phyloP scores from a whole-genome alignment of 2,113 vertebrate genomes.

The Poeciliopsis occidentalis region DNA sequence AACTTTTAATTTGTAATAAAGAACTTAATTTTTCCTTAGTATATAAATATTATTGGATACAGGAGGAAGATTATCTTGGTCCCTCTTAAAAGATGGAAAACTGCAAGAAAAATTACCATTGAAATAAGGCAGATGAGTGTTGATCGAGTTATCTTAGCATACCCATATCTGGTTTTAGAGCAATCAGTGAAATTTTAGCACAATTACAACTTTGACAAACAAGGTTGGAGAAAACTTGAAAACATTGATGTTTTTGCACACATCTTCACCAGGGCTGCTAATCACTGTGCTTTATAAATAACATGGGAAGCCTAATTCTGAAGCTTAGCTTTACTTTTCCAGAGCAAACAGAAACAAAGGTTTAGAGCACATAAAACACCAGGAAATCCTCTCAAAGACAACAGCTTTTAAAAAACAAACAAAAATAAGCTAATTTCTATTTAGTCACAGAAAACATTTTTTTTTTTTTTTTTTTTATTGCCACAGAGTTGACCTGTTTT shows the following conservation, averaged over 20 bases:
- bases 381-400: conserved; percentile 11
- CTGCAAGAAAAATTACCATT: too few species aligned
- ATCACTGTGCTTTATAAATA: not conserved
- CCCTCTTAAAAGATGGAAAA: not conserved
- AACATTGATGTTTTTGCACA: not conserved
- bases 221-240: not conserved
- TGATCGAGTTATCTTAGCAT: too few species aligned
- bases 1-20: not conserved
- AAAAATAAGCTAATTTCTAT: conserved; percentile 30
- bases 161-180: not conserved
- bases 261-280: not conserved
- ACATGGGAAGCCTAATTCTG: not conserved
- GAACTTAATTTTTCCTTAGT: not conserved
- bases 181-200: not conserved
- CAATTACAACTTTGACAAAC: not conserved
- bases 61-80: not conserved
- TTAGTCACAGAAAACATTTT: conserved; percentile 30
- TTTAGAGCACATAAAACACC: not conserved
- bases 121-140: too few species aligned
- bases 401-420: conserved; percentile 9
- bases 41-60: not conserved
- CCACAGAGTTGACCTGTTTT: conserved; percentile 32
- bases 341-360: not conserved
- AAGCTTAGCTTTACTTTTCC: not conserved
- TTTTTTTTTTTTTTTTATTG: conserved; percentile 19